phyloP scores from a whole-genome alignment of 2,888 invertebrate species.

The Ormyrus thymus region DNA sequence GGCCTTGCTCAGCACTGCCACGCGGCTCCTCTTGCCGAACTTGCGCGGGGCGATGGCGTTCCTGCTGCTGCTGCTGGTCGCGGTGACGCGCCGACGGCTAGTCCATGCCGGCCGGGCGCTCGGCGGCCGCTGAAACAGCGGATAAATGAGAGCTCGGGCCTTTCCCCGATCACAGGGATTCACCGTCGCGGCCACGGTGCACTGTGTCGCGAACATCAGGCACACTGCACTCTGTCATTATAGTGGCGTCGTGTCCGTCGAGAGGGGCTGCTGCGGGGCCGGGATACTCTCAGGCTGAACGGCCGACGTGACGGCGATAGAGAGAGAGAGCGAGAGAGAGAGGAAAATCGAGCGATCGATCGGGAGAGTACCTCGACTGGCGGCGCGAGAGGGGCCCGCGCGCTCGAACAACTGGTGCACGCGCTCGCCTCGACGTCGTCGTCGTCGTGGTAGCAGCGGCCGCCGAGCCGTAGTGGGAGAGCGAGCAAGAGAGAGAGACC shows the following conservation, averaged over 20 bases:
- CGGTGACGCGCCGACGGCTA: slow-evolving; percentile 33
- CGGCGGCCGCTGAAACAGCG: slow-evolving; percentile 46
- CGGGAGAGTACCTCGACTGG: slow-evolving; percentile 46
- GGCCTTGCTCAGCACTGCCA: not conserved
- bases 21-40: not conserved
- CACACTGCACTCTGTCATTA: slow-evolving; percentile 52
- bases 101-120: slow-evolving; percentile 53
- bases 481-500: slow-evolving; percentile 22
- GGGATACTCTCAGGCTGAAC: not conserved
- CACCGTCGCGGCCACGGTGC: slow-evolving; percentile 24
- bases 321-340: slow-evolving; percentile 1
- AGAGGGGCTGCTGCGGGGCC: not conserved
- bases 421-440: slow-evolving; percentile 10
- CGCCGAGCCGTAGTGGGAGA: slow-evolving; percentile 28
- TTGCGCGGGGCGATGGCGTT: too few relatives aligned
- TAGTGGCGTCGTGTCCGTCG: slow-evolving; percentile 9
- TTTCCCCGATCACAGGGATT: slow-evolving; percentile 13
- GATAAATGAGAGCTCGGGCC: slow-evolving; percentile 1
- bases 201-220: slow-evolving; percentile 53
- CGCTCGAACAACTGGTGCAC: slow-evolving; percentile 56
- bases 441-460: slow-evolving; percentile 33
- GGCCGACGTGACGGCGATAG: not conserved
- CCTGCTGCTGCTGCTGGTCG: not conserved
- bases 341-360: slow-evolving; percentile 49
- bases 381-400: slow-evolving; percentile 31